These are phyloP conservation scores for Hippocampus comes DNA, from an alignment of 2,113 vertebrate species.

Conservation along the genomic window DNA sequence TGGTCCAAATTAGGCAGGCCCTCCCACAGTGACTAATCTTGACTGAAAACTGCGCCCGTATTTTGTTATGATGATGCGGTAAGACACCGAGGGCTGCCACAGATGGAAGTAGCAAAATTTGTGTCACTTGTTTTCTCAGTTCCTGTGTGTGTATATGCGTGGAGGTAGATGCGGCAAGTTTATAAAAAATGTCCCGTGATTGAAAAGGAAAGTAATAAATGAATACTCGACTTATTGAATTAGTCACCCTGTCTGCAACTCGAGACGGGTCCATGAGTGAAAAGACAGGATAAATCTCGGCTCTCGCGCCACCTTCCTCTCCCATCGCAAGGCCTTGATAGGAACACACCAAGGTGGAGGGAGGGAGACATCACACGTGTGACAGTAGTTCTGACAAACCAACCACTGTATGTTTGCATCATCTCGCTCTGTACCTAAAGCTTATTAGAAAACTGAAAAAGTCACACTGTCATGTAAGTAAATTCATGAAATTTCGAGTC, in stretches of 20 bases:
- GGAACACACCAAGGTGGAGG: constrained; percentile 43
- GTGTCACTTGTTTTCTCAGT: constrained; percentile 49
- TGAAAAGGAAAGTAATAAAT: constrained; percentile 77
- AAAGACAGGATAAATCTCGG: constrained; percentile 58
- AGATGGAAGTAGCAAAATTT: constrained; percentile 61
- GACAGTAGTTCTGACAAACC: constrained; percentile 19
- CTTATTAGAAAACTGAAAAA: not conserved
- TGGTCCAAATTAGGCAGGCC: constrained; percentile 77
- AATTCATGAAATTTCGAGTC: constrained; percentile 21
- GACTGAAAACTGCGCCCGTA: constrained; percentile 74
- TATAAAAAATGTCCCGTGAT: constrained; percentile 57
- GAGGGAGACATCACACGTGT: constrained; percentile 41
- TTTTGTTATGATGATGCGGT: constrained; percentile 77
- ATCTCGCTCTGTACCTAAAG: not conserved
- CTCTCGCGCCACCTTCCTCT: constrained; percentile 59
- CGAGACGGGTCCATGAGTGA: constrained; percentile 65
- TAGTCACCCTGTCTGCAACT: constrained; percentile 70
- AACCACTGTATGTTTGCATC: not conserved
- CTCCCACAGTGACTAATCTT: constrained; percentile 80
- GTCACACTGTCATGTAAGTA: not conserved
- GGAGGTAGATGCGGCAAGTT: constrained; percentile 58
- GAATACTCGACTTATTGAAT: constrained; percentile 78
- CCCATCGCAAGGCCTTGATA: constrained; percentile 52
- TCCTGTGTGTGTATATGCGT: constrained; percentile 46
- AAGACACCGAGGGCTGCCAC: constrained; percentile 54